Base-by-base conservation (phyloP, 2,888 invertebrate genomes). In the Chirona hameri region DNA sequence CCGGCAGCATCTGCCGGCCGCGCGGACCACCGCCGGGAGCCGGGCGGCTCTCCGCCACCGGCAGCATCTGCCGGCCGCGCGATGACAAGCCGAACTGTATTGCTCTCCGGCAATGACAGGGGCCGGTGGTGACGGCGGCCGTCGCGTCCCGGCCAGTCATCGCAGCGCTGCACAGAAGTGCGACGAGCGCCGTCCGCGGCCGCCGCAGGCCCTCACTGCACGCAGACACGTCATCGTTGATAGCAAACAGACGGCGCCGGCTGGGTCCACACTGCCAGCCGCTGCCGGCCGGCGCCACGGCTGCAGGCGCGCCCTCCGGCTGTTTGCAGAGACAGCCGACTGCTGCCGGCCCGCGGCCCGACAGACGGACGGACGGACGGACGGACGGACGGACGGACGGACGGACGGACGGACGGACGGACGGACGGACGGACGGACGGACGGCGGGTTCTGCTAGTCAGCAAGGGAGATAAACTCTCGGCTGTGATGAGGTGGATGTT, bases 191-290 rank as follows among this genome's bases (percentile, higher is more conserved):
- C 24, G 60, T 2, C 24, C 60, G 60, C 24, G 18, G 60, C 60
- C 24, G 60, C 60, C 24, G 65, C n/a, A 27, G 65, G n/a, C 65
- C 7, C 3, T 7, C 65, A 9, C n/a, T 27, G 65, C 65, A 65
- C 65, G 65, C 65, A 27, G 9, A 65, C 65, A 65, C 65, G 65
- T 65, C 65, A 65, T 65, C 65, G 65, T 65, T 65, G 65, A 65
- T 27, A 65, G 65, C 65, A 65, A 65, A 65, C 65, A 65, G 65
- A 65, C 65, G 65, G 24, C 27, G n/a, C 10, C 27, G 60, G 60
- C 27, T 57, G 57, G 57, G 57, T 24, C 57, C 24, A 24, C 57
- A 24, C 21, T 24, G 5, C 7, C 52, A 12, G 52, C 15, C 15
- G 52, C 52, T 52, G 52, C 52, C 12, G 9, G 27, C 27, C n/a